Percentiles rank a stretch among this genome's conserved stretches.
Evolutionary conservation across 1,140 invertebrate species (phyloP).

Genomic region (Campoletis sonorensis): DNA sequence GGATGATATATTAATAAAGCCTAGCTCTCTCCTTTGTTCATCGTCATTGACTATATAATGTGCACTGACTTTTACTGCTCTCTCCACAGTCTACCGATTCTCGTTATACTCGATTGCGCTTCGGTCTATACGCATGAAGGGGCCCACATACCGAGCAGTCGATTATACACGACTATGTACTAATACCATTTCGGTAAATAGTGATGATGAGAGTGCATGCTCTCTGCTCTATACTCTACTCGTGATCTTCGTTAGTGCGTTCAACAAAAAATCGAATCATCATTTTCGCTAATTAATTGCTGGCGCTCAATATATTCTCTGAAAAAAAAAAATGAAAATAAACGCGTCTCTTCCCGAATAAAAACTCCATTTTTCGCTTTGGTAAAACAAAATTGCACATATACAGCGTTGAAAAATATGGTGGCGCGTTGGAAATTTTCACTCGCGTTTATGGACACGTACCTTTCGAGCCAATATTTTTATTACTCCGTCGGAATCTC

Average conservation of each 20-base stretch:
- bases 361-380: too few species aligned
- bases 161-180: neutral
- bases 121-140: neutral
- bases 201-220: neutral
- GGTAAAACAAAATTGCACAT: too few species aligned
- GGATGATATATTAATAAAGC: neutral
- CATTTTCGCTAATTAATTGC: neutral
- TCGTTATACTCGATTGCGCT: conserved; percentile 6
- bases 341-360: too few species aligned
- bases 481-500: too few species aligned
- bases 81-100: neutral
- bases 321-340: too few species aligned
- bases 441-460: too few species aligned
- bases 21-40: neutral
- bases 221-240: neutral
- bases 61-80: conserved; percentile 7
- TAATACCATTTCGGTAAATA: neutral
- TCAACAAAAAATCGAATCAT: neutral
- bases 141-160: neutral
- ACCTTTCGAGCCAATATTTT: too few species aligned
- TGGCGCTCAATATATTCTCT: too few species aligned
- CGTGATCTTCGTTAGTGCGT: neutral
- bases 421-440: too few species aligned
- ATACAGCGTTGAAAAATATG: too few species aligned
- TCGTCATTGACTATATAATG: neutral